Base-by-base conservation (phyloP, 2,888 invertebrate genomes). In the Entomobrya proxima region DNA sequence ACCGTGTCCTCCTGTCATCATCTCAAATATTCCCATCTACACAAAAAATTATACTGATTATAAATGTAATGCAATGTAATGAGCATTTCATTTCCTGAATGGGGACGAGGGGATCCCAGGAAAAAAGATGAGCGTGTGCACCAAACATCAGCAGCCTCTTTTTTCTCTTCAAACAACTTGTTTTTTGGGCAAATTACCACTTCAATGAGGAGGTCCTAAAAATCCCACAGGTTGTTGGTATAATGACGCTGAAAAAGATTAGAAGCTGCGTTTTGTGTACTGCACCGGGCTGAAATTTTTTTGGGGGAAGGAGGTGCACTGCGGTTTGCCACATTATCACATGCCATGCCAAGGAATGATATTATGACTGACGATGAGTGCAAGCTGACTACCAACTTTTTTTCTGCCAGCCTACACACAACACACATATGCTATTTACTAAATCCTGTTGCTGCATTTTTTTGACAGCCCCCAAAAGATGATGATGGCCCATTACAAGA, bases 41-140 rank as follows among this genome's bases (percentile, higher is more conserved):
- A n/a, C 27, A 11, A 61, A 32, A 32, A 15, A 13, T 32, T 27
- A n/a, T 61, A 61, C 30, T 50, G 37, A 76, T 55, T 55, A 76
- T 24, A 58, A 76, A 35, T 52, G 27, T 79, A 44, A 50, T 40
- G 35, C 13, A 79, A 67, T 47, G n/a, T 79, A 67, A 67, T 15
- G n/a, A 79, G 55, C 72, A 72, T 80, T 52, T 80, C 80, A 80
- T 80, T 80, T 80, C 80, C 80, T 80, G 44, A 61, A 78, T 21
- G 24, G 76, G 37, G 18, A 64, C n/a, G 35, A 30, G 11, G 30
- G 35, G 37, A 67, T 69, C 40, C 37, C 40, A 40, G 69, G 24
- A 24, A 44, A 21, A 27, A 18, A 30, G 40, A 40, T 40, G 69
- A 37, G 69, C 69, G 69, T 69, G 69, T 69, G 69, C 44, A 69